Evolutionary conservation across 2,888 invertebrate genomes (phyloP).

Genomic region (Zootermopsis nevadensis): DNA sequence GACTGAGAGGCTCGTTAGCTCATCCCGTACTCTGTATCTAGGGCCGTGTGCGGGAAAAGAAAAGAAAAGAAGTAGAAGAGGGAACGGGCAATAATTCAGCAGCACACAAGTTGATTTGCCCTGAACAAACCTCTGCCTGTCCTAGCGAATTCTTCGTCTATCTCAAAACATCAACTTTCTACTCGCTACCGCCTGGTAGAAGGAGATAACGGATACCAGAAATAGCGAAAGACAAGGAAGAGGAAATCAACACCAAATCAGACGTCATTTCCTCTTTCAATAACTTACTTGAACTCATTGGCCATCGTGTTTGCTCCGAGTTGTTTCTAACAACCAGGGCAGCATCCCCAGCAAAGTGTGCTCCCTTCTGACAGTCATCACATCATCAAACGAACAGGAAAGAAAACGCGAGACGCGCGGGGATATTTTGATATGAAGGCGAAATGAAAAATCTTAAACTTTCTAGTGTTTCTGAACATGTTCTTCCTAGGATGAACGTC

Average conservation of each 20-base stretch:
- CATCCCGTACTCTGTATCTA: neutral
- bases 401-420: neutral
- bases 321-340: neutral
- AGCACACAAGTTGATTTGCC: constrained; percentile 34
- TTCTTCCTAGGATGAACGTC: no score
- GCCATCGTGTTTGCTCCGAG: constrained; percentile 41
- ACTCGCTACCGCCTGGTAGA: neutral
- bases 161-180: constrained; percentile 12
- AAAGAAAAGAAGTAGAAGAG: neutral
- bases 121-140: neutral
- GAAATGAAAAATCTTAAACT: neutral
- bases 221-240: neutral
- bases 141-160: neutral
- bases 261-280: constrained; percentile 38
- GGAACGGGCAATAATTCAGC: constrained; percentile 20
- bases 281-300: constrained; percentile 29
- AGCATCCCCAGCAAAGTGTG: neutral
- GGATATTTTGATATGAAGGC: neutral
- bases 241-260: constrained; percentile 41
- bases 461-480: no score
- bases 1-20: no score
- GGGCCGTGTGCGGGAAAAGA: constrained; percentile 1
- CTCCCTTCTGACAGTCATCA: constrained; percentile 1
- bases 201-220: neutral
- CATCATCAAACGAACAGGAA: neutral